Evolutionary conservation across 2,797 vertebrate genomes (phyloP).

Genomic region (Okamejei kenojei): DNA sequence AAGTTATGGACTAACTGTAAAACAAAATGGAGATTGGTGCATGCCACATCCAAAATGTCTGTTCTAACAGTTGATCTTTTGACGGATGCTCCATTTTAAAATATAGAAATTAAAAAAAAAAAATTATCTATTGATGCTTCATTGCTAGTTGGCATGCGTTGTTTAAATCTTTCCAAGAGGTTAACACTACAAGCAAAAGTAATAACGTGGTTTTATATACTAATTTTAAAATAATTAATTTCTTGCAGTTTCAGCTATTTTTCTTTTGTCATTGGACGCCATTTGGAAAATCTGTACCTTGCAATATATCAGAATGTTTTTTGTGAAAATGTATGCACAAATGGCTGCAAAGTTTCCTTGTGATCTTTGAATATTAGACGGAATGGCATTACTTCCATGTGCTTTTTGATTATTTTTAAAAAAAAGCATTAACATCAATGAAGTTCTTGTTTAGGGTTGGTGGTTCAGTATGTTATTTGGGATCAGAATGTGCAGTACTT

Average conservation of each 20-base stretch:
- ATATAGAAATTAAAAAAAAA: neutral
- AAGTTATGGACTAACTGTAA: neutral
- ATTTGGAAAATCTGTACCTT: neutral
- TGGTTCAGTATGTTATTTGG: conserved; percentile 32
- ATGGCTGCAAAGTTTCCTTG: neutral
- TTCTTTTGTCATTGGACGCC: neutral
- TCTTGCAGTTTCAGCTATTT: neutral
- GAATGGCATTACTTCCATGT: conserved; percentile 8
- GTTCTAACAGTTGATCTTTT: neutral
- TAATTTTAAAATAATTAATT: neutral
- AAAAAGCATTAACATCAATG: conserved; percentile 23
- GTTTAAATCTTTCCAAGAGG: neutral
- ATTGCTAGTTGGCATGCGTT: neutral
- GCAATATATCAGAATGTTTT: neutral
- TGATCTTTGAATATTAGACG: conserved; percentile 2
- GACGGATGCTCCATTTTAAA: neutral
- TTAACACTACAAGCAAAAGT: neutral
- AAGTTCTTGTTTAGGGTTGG: conserved; percentile 16
- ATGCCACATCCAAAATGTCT: neutral
- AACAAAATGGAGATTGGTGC: too few species aligned
- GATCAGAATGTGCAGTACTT: conserved; percentile 36
- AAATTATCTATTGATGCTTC: neutral
- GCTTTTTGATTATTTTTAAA: conserved; percentile 28
- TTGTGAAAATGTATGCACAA: neutral
- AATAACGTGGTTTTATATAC: neutral